Evolutionary conservation across 2,888 invertebrate genomes (phyloP).

Genomic region (Dyspetes luteomarginatus): DNA sequence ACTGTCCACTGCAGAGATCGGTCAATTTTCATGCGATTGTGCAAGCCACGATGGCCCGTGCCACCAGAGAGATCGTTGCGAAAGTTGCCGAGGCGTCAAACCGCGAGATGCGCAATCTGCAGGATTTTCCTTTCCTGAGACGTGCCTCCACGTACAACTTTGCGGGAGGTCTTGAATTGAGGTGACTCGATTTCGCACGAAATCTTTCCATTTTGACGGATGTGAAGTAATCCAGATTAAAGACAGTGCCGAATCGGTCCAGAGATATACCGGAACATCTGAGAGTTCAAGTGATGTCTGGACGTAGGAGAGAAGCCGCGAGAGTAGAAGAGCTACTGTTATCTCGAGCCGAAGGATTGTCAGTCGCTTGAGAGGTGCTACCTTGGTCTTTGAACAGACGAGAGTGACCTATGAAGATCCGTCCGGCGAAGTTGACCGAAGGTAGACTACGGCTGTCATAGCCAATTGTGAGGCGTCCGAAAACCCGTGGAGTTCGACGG

Average conservation of each 20-base stretch:
- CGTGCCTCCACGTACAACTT: no score
- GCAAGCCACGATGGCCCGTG: no score
- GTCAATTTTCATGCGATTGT: no score
- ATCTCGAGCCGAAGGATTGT: slow-evolving; percentile 14
- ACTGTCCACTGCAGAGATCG: no score
- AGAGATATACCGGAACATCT: background rate
- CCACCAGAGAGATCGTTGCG: no score
- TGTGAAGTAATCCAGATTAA: slow-evolving; percentile 59
- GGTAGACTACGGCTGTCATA: background rate
- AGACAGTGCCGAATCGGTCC: slow-evolving; percentile 53
- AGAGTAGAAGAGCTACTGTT: background rate
- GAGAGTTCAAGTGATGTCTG: background rate
- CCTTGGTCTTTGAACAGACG: background rate
- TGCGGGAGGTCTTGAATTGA: no score
- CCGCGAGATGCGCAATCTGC: no score
- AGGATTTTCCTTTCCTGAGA: no score
- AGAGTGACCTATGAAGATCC: background rate
- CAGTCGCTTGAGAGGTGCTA: background rate
- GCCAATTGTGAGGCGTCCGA: background rate
- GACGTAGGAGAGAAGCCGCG: background rate
- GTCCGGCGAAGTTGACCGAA: background rate
- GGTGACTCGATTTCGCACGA: slow-evolving; percentile 69
- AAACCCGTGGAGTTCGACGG: background rate
- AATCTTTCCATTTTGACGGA: slow-evolving; percentile 60
- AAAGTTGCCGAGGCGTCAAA: no score